A percentile compares a stretch with the other conserved stretches of the same genome.
These are phyloP conservation scores for Acrocephalus arundinaceus DNA, from an alignment of 2,113 vertebrate genomes.

Conservation along the genomic window DNA sequence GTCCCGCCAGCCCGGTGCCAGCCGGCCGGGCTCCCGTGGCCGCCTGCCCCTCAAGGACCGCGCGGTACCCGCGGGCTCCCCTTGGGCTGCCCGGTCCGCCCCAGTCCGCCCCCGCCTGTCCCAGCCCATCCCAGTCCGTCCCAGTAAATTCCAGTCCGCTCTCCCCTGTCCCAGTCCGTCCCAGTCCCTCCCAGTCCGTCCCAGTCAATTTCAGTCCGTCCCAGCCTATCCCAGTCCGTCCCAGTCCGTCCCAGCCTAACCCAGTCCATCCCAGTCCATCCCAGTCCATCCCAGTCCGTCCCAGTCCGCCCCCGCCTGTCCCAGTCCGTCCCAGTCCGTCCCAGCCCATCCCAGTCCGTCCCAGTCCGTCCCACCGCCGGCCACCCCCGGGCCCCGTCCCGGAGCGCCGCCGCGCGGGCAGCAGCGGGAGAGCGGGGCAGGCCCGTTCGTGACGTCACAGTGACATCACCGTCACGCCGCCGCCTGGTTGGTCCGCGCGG, in stretches of 20 bases:
- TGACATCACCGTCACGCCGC: neutral
- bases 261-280: too few species aligned
- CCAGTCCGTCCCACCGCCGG: neutral
- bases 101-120: fast-evolving
- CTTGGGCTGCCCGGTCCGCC: neutral
- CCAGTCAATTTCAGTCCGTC: too few species aligned
- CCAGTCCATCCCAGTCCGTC: too few species aligned
- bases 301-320: too few species aligned
- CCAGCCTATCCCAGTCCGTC: too few species aligned
- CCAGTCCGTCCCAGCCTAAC: too few species aligned
- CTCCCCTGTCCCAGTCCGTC: too few species aligned
- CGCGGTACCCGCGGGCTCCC: too few species aligned
- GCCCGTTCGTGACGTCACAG: fast-evolving
- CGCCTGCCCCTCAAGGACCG: neutral
- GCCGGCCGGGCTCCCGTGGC: neutral
- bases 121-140: fast-evolving
- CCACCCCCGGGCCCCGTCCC: neutral
- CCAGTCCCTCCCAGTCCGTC: neutral
- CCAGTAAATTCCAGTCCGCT: too few species aligned
- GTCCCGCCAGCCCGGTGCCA: neutral
- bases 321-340: too few species aligned
- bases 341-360: too few species aligned
- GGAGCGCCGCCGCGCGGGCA: neutral
- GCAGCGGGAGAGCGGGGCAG: too few species aligned
- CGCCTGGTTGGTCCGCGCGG: neutral